phyloP scores from a whole-genome alignment of 1,140 invertebrate species.

The Sipha flava region DNA sequence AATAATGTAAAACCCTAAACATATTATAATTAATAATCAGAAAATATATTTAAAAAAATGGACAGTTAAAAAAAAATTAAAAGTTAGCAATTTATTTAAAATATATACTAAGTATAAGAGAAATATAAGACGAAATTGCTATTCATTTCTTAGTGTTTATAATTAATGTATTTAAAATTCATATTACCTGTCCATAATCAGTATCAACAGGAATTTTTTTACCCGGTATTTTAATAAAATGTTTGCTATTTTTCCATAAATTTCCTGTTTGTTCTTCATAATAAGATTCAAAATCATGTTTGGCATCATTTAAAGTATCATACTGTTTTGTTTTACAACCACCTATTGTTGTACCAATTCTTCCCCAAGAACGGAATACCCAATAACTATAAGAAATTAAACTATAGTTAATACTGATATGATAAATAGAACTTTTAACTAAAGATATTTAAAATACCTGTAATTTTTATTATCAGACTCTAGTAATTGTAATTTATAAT shows the following conservation, averaged over 20 bases:
- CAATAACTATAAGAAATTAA: constrained; percentile 54
- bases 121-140: too few relatives aligned
- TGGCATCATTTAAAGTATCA: constrained; percentile 51
- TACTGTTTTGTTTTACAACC: constrained; percentile 63
- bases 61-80: too few relatives aligned
- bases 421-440: too few relatives aligned
- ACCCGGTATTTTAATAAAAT: constrained; percentile 74
- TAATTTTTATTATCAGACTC: constrained; percentile 60
- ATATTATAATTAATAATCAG: too few relatives aligned
- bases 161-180: too few relatives aligned
- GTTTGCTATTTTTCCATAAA: constrained; percentile 55
- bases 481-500: constrained; percentile 88
- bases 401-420: background rate
- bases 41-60: too few relatives aligned
- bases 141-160: too few relatives aligned
- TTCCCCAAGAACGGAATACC: constrained; percentile 86
- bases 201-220: constrained; percentile 83
- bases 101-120: too few relatives aligned
- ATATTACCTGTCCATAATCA: constrained; percentile 62
- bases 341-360: constrained; percentile 89
- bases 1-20: too few relatives aligned
- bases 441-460: constrained; percentile 46
- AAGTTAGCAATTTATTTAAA: too few relatives aligned
- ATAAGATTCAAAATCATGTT: constrained; percentile 55
- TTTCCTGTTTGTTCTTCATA: constrained; percentile 86